Conservation (phyloP, 2,113 vertebrate genomes). For the cat (Felis catus) region F.catus_Fca126_mat1.0 CM031416.1:144723001-144723500, state of each 20-base stretch:
- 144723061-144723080: not conserved
- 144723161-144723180: not conserved
- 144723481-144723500: too few relatives aligned
- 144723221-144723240: not conserved
- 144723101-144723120: rapidly evolving
- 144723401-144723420: not conserved
- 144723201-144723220: not conserved
- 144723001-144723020: not conserved
- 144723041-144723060: not conserved
- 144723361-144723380: not conserved
- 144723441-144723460: not conserved
- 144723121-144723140: not conserved
- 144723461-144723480: not conserved
- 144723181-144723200: not conserved
- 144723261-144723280: not conserved
- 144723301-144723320: not conserved
- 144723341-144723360: not conserved
- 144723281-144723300: not conserved
- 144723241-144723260: not conserved
- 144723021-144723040: not conserved
- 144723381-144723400: not conserved
- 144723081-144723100: not conserved
- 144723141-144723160: not conserved
- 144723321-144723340: not conserved
- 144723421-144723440: not conserved